These are phyloP conservation scores for Antheraea mylitta DNA, from an alignment of 1,140 invertebrate genomes.

Conservation along the genomic window DNA sequence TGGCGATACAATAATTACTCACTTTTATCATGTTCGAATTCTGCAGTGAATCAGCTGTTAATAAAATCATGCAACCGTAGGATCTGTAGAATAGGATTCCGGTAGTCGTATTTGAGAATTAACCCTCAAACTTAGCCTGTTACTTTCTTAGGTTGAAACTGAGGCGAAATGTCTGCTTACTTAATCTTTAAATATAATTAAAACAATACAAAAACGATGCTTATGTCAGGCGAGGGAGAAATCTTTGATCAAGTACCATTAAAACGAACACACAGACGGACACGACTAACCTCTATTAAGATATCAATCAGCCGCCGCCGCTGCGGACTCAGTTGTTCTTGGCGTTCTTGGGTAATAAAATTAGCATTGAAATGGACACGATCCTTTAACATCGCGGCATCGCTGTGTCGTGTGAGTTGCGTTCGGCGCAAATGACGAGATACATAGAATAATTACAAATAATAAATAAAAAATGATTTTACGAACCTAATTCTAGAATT, in stretches of 20 bases:
- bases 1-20: too few relatives aligned
- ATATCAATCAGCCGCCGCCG: conserved; percentile 52
- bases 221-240: neutral
- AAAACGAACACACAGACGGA: conserved; percentile 11
- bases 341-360: conserved; percentile 35
- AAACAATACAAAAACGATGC: neutral
- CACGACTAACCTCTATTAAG: conserved; percentile 46
- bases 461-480: too few relatives aligned
- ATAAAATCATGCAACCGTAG: too few relatives aligned
- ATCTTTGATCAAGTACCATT: neutral
- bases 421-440: neutral
- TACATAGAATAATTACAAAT: neutral
- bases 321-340: conserved; percentile 23
- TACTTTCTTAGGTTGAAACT: too few relatives aligned
- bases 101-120: too few relatives aligned
- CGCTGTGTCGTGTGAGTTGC: neutral
- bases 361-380: conserved; percentile 54
- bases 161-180: neutral
- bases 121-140: too few relatives aligned
- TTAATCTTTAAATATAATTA: neutral
- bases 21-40: too few relatives aligned
- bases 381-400: conserved; percentile 21
- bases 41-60: too few relatives aligned
- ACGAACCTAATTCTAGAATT: too few relatives aligned
- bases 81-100: too few relatives aligned